These are phyloP conservation scores for Manacus vitellinus DNA, from an alignment of 2,113 vertebrate species.

Conservation along the genomic window DNA sequence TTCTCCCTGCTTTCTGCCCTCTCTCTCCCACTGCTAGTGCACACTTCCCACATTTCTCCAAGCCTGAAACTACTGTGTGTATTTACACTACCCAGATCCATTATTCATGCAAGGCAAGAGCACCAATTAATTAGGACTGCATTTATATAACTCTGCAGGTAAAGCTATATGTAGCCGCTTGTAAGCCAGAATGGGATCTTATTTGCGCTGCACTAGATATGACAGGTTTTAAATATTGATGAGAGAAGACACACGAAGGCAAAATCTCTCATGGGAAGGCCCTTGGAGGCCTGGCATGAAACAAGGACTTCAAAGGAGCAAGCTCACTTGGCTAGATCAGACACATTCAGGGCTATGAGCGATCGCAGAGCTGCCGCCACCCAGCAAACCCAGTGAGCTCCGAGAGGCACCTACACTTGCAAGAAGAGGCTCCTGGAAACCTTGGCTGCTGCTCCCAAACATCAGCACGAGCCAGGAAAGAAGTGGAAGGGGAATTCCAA, in stretches of 20 bases:
- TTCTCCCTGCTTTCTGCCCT: background rate
- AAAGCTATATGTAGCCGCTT: background rate
- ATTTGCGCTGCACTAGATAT: background rate
- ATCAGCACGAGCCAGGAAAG: background rate
- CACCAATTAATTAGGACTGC: slow-evolving; percentile 21
- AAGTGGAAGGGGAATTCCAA: slow-evolving; percentile 13
- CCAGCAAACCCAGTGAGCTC: background rate
- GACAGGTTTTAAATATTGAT: slow-evolving; percentile 47
- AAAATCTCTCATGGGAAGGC: slow-evolving; percentile 10
- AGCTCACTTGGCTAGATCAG: background rate
- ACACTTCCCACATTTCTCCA: background rate
- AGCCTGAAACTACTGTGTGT: background rate
- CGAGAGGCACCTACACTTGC: background rate
- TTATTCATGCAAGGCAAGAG: slow-evolving; percentile 37
- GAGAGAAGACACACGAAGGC: background rate
- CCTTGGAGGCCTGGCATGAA: background rate
- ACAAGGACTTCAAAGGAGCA: slow-evolving; percentile 34
- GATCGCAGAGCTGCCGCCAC: background rate
- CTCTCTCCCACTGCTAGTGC: background rate
- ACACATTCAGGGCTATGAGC: background rate
- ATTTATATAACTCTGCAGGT: slow-evolving; percentile 51
- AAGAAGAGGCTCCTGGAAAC: background rate
- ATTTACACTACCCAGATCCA: slow-evolving; percentile 27
- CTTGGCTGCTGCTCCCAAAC: background rate
- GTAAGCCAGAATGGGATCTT: background rate